Conservation (phyloP, 1,140 invertebrate genomes). For the Anastrepha ludens region DNA sequence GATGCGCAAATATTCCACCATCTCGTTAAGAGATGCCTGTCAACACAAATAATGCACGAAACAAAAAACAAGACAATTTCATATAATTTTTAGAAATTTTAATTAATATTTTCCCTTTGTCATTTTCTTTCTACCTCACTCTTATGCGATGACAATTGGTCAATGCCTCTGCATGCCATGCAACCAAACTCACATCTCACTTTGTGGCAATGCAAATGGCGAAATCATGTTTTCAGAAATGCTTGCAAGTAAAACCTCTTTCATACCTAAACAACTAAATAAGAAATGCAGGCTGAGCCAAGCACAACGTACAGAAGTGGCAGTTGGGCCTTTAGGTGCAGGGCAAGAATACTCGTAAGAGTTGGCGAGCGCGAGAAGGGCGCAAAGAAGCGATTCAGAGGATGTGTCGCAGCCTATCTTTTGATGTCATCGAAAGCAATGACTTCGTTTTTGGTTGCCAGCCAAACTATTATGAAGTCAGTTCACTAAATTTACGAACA, state of each 20-base stretch:
- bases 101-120: too few species aligned
- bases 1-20: too few species aligned
- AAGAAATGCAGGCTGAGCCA: background rate
- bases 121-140: too few species aligned
- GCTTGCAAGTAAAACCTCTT: background rate
- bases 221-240: background rate
- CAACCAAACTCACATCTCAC: background rate
- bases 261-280: background rate
- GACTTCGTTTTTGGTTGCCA: slow-evolving; percentile 49
- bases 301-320: background rate
- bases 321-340: background rate
- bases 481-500: slow-evolving; percentile 42
- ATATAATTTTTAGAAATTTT: too few species aligned
- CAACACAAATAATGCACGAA: too few species aligned
- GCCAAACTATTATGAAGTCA: slow-evolving; percentile 53
- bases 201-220: slow-evolving; percentile 29
- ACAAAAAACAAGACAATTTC: too few species aligned
- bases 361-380: background rate
- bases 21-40: too few species aligned
- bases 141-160: too few species aligned
- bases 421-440: slow-evolving; percentile 55
- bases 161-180: too few species aligned
- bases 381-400: background rate
- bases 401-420: slow-evolving; percentile 53
- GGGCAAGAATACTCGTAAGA: background rate